A percentile compares a stretch with the other conserved stretches of the same genome.
These are phyloP conservation scores for Drosophila funebris DNA, from an alignment of 1,140 invertebrate species.

Conservation along the genomic window DNA sequence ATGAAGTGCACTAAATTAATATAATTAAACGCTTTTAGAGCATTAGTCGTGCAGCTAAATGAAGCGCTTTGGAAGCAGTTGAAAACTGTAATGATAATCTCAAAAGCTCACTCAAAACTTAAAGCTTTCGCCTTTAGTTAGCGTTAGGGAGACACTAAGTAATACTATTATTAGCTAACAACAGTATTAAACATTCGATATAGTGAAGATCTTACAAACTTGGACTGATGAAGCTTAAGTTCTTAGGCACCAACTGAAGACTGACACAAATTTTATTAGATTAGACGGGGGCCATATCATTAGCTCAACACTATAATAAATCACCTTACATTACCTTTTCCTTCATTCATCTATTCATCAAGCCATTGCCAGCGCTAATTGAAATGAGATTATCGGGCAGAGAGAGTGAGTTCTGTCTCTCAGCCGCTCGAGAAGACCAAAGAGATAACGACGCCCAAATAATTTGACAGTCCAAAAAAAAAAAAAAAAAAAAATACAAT, in stretches of 20 bases:
- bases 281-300: not conserved
- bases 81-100: not conserved
- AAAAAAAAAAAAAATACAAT: too few species aligned
- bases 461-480: conserved; percentile 42
- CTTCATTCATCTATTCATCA: conserved; percentile 26
- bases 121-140: too few species aligned
- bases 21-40: not conserved
- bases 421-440: not conserved
- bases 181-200: not conserved
- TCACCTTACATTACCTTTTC: conserved; percentile 20
- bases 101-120: too few species aligned
- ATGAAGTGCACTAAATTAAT: not conserved
- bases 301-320: conserved; percentile 10
- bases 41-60: not conserved
- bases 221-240: not conserved
- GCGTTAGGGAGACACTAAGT: too few species aligned
- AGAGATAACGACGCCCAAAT: not conserved
- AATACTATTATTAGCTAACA: too few species aligned
- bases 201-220: not conserved
- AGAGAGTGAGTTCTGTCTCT: conserved; percentile 19
- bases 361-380: conserved; percentile 43
- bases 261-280: not conserved
- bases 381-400: conserved; percentile 11
- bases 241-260: not conserved
- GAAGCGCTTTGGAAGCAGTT: not conserved